Evolutionary conservation across 1,140 invertebrate genomes (phyloP).

Genomic region (Drosophila aff.): DNA sequence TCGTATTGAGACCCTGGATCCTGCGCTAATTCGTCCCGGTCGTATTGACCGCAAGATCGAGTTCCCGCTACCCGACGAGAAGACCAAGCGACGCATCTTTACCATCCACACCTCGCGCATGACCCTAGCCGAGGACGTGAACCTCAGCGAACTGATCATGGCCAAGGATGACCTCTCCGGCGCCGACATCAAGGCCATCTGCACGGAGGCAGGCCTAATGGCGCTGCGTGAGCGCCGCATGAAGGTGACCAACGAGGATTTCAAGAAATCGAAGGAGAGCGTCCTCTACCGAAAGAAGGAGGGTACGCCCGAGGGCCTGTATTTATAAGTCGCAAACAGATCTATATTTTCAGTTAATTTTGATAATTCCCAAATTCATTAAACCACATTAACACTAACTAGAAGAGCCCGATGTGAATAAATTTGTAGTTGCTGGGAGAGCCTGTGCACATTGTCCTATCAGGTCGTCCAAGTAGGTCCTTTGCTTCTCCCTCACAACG

Average conservation of each 20-base stretch:
- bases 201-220: slow-evolving; percentile 99
- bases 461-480: slow-evolving; percentile 55
- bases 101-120: slow-evolving; percentile 99
- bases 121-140: slow-evolving; percentile 99
- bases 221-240: slow-evolving; percentile 98
- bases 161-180: slow-evolving; percentile 99
- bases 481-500: slow-evolving; percentile 58
- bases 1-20: slow-evolving; percentile 99
- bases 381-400: slow-evolving; percentile 61
- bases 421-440: slow-evolving; percentile 65
- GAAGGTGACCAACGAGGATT: slow-evolving; percentile 99
- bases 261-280: slow-evolving; percentile 99
- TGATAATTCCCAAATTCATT: slow-evolving; percentile 71
- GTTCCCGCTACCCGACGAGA: slow-evolving; percentile 99
- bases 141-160: slow-evolving; percentile 99
- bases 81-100: slow-evolving; percentile 99
- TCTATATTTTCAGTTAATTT: slow-evolving; percentile 70
- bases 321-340: slow-evolving; percentile 90
- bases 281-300: slow-evolving; percentile 99
- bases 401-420: slow-evolving; percentile 51
- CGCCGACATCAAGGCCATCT: slow-evolving; percentile 99
- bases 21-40: slow-evolving; percentile 98
- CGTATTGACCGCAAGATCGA: slow-evolving; percentile 99
- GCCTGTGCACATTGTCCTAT: slow-evolving; percentile 33
- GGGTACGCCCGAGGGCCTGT: slow-evolving; percentile 99